phyloP scores from a whole-genome alignment of 2,888 invertebrate species.

The Cataglyphis altisquamis region DNA sequence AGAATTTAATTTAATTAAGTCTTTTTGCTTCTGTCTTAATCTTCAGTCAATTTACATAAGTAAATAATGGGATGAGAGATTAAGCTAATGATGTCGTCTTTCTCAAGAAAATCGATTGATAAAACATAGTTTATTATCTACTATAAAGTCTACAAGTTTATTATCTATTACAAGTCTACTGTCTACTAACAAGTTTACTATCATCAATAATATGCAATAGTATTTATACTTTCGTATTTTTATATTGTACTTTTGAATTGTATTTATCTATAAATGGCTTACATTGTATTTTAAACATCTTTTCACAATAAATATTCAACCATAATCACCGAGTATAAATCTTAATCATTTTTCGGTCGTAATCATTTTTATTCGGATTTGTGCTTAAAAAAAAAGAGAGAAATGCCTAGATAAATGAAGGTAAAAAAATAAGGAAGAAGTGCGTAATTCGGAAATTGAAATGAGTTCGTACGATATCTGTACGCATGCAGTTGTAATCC shows the following conservation, averaged over 20 bases:
- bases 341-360: not conserved
- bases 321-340: not conserved
- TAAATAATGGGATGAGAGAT: not conserved
- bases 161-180: too few relatives aligned
- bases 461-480: not conserved
- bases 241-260: not conserved
- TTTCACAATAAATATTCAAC: not conserved
- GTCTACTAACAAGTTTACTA: too few relatives aligned
- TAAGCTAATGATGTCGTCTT: not conserved
- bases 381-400: not conserved
- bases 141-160: too few relatives aligned
- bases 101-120: not conserved
- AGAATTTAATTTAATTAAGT: conserved; percentile 5
- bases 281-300: not conserved
- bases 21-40: not conserved
- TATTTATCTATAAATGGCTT: not conserved
- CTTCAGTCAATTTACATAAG: not conserved
- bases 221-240: not conserved
- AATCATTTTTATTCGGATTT: not conserved
- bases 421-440: not conserved
- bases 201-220: not conserved
- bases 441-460: not conserved
- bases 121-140: not conserved
- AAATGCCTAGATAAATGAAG: not conserved
- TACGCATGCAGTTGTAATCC: conserved; percentile 31